These are phyloP conservation scores for Drosophila pruinosa DNA, from an alignment of 1,140 invertebrate species.

Conservation along the genomic window DNA sequence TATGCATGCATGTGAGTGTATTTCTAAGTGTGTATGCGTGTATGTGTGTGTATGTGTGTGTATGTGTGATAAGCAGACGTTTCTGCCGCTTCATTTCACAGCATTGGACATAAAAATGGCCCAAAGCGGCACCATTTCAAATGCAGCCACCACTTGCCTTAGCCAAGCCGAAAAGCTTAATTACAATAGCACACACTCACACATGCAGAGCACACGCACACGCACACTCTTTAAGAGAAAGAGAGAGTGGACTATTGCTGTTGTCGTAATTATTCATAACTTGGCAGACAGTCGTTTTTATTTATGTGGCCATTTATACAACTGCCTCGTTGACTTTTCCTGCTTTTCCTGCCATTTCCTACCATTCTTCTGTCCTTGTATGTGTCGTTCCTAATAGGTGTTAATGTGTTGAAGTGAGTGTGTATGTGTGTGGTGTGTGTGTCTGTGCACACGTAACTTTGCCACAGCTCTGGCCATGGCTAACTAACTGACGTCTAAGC, in stretches of 20 bases:
- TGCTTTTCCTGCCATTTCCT: not conserved
- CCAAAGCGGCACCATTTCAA: slow-evolving; percentile 59
- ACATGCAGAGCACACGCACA: not conserved
- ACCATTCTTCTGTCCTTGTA: not conserved
- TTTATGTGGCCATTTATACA: slow-evolving; percentile 71
- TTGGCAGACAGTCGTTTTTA: slow-evolving; percentile 72
- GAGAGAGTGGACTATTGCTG: slow-evolving; percentile 26
- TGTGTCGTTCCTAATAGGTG: slow-evolving; percentile 59
- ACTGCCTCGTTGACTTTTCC: slow-evolving; percentile 46
- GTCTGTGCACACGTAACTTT: slow-evolving; percentile 12
- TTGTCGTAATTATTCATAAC: slow-evolving; percentile 77
- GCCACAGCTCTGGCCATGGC: slow-evolving; percentile 6
- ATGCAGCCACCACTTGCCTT: slow-evolving; percentile 38
- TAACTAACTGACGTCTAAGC: not conserved
- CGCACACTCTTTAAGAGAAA: not conserved
- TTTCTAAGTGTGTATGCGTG: not conserved
- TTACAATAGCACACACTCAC: slow-evolving; percentile 52
- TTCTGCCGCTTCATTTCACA: slow-evolving; percentile 60
- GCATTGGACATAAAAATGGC: slow-evolving; percentile 70
- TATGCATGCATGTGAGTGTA: not conserved
- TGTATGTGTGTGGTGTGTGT: no score
- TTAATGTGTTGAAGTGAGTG: slow-evolving; percentile 72
- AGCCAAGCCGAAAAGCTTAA: slow-evolving; percentile 57
- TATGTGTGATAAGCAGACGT: slow-evolving; percentile 4
- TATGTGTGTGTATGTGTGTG: not conserved